These are phyloP conservation scores for Aselliscus stoliczkanus DNA, from an alignment of 2,797 vertebrate genomes.

Conservation along the genomic window DNA sequence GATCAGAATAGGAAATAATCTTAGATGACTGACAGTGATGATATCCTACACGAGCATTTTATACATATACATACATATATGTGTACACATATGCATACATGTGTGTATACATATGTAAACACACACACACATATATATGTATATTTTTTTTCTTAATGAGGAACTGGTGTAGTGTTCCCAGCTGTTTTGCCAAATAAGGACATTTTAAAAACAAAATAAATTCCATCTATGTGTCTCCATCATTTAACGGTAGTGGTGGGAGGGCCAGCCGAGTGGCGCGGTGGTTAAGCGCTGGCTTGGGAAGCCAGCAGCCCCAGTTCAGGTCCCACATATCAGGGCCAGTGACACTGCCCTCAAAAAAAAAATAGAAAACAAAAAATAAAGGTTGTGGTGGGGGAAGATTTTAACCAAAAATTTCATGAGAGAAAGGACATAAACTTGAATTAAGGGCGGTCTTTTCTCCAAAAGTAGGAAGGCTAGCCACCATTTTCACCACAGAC, in stretches of 20 bases:
- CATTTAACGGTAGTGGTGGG: not conserved
- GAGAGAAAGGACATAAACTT: not conserved
- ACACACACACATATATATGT: not conserved
- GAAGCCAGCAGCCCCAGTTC: too few relatives aligned
- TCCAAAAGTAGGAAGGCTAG: not conserved
- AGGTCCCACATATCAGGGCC: too few relatives aligned
- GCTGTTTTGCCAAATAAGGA: not conserved
- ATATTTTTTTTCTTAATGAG: not conserved
- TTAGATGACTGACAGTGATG: not conserved
- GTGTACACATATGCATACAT: too few relatives aligned
- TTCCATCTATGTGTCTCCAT: not conserved
- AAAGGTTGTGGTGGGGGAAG: not conserved
- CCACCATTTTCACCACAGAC: not conserved
- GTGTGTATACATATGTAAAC: accelerated
- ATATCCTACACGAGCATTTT: not conserved
- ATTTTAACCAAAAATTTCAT: not conserved
- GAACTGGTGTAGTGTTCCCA: not conserved
- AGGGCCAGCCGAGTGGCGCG: too few relatives aligned
- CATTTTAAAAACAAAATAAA: not conserved
- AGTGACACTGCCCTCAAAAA: too few relatives aligned
- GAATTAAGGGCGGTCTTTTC: not conserved
- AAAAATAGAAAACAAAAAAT: too few relatives aligned
- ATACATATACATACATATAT: not conserved
- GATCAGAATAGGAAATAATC: not conserved
- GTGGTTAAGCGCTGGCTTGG: too few relatives aligned